phyloP scores from a whole-genome alignment of 2,797 vertebrate species.

The Tauraco hartlaubi region DNA sequence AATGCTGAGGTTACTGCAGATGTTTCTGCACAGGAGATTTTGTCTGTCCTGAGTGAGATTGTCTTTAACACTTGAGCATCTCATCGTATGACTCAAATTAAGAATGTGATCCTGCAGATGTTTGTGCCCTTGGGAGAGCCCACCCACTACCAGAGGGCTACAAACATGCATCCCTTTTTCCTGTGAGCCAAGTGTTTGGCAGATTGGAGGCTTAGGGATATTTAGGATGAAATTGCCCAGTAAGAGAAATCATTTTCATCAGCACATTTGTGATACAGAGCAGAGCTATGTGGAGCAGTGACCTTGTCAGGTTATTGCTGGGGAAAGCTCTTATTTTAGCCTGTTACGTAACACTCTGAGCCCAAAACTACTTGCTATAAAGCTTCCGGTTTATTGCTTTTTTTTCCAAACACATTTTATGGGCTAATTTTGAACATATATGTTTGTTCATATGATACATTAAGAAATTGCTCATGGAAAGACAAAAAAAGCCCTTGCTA shows the following conservation, averaged over 20 bases:
- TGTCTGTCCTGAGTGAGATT: not conserved
- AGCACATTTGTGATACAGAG: not conserved
- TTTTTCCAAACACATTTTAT: not conserved
- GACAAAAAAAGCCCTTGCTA: not conserved
- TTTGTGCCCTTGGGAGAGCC: not conserved
- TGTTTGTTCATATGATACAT: not conserved
- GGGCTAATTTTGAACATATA: not conserved
- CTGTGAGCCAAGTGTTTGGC: not conserved
- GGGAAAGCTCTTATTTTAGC: conserved; percentile 1
- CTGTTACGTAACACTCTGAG: not conserved
- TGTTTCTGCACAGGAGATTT: not conserved
- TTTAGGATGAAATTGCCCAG: not conserved
- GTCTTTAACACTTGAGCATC: not conserved
- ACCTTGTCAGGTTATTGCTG: not conserved
- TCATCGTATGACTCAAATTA: not conserved
- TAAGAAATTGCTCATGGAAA: not conserved
- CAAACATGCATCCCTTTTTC: not conserved
- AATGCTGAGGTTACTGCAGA: not conserved
- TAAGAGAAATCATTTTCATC: not conserved
- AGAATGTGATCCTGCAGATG: not conserved
- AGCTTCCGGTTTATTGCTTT: not conserved
- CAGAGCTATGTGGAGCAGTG: not conserved
- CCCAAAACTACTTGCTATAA: not conserved
- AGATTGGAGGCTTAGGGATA: not conserved
- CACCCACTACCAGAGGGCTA: not conserved